Percentiles rank a stretch among this genome's conserved stretches.
Conservation (phyloP, 2,888 invertebrate species). For the Lepeophtheirus nordmannii region DNA sequence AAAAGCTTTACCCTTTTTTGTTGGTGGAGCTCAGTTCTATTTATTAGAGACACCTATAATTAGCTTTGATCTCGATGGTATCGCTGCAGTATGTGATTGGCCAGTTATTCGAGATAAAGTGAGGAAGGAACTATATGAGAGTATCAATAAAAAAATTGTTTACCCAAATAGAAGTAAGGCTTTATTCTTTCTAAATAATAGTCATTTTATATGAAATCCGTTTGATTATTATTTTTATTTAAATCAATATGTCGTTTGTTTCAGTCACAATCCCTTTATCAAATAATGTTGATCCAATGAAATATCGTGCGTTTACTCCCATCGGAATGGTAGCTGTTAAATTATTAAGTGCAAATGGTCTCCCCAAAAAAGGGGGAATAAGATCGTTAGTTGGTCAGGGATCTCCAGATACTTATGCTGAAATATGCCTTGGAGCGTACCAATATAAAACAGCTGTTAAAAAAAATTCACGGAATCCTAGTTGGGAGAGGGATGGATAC, state of each 20-base stretch:
- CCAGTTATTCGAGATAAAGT: slow-evolving; percentile 9
- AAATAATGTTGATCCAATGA: neutral
- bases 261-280: neutral
- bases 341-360: neutral
- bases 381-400: neutral
- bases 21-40: slow-evolving; percentile 13
- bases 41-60: slow-evolving; percentile 7
- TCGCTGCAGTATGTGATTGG: slow-evolving; percentile 8
- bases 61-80: slow-evolving; percentile 12
- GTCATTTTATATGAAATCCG: neutral
- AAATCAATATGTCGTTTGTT: neutral
- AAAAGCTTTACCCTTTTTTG: slow-evolving; percentile 5
- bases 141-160: neutral
- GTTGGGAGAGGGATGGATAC: slow-evolving; percentile 3
- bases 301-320: slow-evolving; percentile 4
- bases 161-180: neutral
- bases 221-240: no score
- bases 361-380: slow-evolving; percentile 13
- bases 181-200: neutral
- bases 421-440: slow-evolving; percentile 14
- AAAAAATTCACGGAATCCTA: slow-evolving; percentile 10
- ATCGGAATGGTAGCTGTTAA: slow-evolving; percentile 6
- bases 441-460: neutral
- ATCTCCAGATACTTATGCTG: slow-evolving; percentile 10
- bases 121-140: neutral